phyloP scores from a whole-genome alignment of 2,888 invertebrate genomes.

The Pyrrhia umbra region DNA sequence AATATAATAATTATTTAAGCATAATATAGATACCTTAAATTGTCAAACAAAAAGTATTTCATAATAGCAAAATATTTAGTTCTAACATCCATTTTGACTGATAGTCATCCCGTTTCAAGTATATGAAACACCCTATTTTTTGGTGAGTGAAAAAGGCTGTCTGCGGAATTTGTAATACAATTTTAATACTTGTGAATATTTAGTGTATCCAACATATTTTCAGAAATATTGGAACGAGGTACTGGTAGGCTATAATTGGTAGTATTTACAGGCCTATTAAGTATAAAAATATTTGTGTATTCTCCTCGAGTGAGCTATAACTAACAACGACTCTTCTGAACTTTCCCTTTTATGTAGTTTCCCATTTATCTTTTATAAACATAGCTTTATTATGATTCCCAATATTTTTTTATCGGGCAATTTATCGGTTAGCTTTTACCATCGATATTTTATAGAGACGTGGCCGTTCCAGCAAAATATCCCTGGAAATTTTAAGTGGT shows the following conservation, averaged over 20 bases:
- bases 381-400: neutral
- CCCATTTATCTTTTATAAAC: constrained; percentile 1
- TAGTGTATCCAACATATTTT: no score
- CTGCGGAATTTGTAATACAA: no score
- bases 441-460: neutral
- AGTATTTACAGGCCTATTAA: neutral
- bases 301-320: neutral
- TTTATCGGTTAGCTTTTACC: neutral
- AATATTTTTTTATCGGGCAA: neutral
- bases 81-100: no score
- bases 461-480: neutral
- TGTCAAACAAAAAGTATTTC: no score
- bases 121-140: no score
- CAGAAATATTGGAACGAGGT: neutral
- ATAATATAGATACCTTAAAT: no score
- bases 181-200: no score
- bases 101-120: no score
- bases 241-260: neutral
- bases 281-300: neutral
- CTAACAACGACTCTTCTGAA: neutral
- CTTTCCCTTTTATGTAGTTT: neutral
- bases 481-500: neutral
- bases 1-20: no score
- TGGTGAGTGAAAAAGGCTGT: no score
- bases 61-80: no score